Base-by-base conservation (phyloP, 1,140 invertebrate species). In the Drosophila subpulchrella region DNA sequence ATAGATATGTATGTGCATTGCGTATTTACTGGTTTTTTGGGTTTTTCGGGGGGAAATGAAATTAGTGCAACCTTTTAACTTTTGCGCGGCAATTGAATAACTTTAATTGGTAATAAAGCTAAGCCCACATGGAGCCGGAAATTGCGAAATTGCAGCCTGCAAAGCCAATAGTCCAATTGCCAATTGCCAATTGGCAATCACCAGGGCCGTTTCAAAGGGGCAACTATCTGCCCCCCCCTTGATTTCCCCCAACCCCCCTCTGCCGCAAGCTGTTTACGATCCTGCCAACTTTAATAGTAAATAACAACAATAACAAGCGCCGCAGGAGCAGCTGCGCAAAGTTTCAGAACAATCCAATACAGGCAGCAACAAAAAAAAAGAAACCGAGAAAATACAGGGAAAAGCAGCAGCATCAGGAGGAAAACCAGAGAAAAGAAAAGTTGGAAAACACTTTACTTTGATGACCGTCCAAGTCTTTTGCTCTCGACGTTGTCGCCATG, bases 281-380 rank as follows among this genome's bases (percentile, higher is more conserved):
- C 51, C 56, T 32, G 63, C 61, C 63, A 86, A 86, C 82, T 88
- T 86, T 88, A 73, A 83, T 83, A 88, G 82, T 86, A 88, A 86
- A 86, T 88, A 86, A 86, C 83, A 86, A 86, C 79, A 86, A 79
- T 76, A 88, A 88, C 75, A 86, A 82, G 65, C 58, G 65, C 68
- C 81, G 71, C 70, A 83, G 75, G 57, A 75, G 65, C 81, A 80
- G 81, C 81, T 83, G 81, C 46, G 47, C 65, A 76, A 84, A 83
- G 48, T 75, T 84, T 42, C 55, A 54, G 39, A 47, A 50, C 63
- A 59, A 60, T 58, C 46, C 65, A 36, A 32, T 54, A 4, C 27
- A 27, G 27, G 27, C 27, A 27, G 27, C 27, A 27, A 27, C 46
- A 47, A 46, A 36, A 46, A 13, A 15, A 27, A 34, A 30, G 2